Evolutionary conservation across 1,140 invertebrate genomes (phyloP), one percentile per base, ranked within the genome.

Genomic region (Hetaerina americana): DNA sequence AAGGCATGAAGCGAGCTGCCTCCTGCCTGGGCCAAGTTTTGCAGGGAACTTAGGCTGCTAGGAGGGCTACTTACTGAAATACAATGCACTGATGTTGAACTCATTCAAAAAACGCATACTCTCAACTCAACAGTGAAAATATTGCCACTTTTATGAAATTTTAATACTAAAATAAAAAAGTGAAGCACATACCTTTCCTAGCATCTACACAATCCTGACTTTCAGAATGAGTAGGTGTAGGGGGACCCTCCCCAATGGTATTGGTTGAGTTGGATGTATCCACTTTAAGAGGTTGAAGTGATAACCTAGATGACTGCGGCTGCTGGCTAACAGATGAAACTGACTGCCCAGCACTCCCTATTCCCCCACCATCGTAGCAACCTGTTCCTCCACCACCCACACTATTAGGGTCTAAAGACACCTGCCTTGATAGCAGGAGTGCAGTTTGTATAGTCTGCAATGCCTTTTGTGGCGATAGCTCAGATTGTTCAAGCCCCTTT

Each of bases 171-270:
- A 68, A 26, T 68, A 3, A 26, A 68, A 26, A 5, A 5, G 67
- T 2, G 12, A 10, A 28, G 67, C n/a, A 75, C 79, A 81, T 79
- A 86, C 84, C 79, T 81, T 85, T 86, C 79, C 85, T 81, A 73
- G 82, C 82, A 76, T 86, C 85, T 68, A 85, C 81, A 77, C 85
- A 86, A 78, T 89, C 87, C 75, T 86, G 86, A 73, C 83, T 86
- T 79, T 89, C 88, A 49, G 88, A 89, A 81, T 88, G 88, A 68
- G 88, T 89, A 5, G 88, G 88, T 68, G 88, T 89, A 22, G 88
- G 88, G 75, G 88, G 88, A 73, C 87, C 87, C 74, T 86, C 85
- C 72, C 80, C 81, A 70, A 80, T 79, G 71, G 74, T 73, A 27
- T 71, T 66, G 72, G 70, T 27, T 27, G 57, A 26, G 40, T 57